phyloP scores from a whole-genome alignment of 2,113 vertebrate genomes.

The Lepidothrix coronata region DNA sequence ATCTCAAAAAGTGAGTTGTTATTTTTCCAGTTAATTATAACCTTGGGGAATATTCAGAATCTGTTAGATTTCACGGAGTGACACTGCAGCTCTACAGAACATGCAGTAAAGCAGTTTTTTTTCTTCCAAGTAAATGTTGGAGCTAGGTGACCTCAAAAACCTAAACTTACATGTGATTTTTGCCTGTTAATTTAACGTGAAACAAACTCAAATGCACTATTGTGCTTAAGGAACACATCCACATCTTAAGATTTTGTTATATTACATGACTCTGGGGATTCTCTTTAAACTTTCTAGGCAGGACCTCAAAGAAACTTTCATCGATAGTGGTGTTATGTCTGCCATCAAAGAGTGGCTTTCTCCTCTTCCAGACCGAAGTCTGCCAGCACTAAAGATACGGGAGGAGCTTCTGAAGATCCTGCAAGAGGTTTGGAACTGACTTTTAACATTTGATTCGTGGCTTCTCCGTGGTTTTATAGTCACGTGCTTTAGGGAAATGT shows the following conservation, averaged over 20 bases:
- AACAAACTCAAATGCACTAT: neutral
- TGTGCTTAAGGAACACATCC: neutral
- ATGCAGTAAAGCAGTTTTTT: neutral
- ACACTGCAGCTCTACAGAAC: neutral
- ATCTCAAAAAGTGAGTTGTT: constrained; percentile 93
- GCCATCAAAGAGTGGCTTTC: constrained; percentile 99
- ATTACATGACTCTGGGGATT: neutral
- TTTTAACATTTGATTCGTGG: neutral
- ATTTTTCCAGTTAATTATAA: neutral
- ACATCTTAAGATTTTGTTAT: neutral
- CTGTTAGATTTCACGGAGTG: neutral
- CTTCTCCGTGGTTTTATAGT: neutral
- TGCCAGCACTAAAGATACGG: constrained; percentile 92
- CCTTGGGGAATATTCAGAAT: neutral
- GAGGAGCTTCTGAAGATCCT: constrained; percentile 93
- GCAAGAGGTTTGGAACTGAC: constrained; percentile 84
- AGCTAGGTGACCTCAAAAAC: neutral
- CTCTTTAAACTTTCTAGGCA: constrained; percentile 79
- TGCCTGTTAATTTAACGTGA: neutral
- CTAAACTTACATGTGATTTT: neutral
- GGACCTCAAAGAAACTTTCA: constrained; percentile 97
- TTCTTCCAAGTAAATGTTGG: neutral
- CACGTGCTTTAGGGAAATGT: neutral
- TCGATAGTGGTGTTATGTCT: constrained; percentile 98
- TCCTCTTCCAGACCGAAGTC: constrained; percentile 92